Evolutionary conservation across 2,113 vertebrate genomes (phyloP).

Genomic region (Triplophysa rosa): DNA sequence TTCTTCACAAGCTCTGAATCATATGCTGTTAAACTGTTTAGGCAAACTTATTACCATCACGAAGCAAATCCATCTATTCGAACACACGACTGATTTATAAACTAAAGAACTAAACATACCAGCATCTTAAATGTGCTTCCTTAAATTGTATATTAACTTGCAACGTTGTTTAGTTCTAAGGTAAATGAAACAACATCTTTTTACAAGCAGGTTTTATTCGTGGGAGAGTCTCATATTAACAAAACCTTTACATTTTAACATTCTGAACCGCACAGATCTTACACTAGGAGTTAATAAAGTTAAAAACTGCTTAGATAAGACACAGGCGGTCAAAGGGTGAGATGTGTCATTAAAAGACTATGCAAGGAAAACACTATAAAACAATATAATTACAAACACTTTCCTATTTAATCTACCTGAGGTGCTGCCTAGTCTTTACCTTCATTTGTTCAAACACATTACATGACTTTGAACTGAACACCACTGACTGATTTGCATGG

Average conservation of each 20-base stretch:
- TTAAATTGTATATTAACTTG: slow-evolving; percentile 34
- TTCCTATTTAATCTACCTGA: slow-evolving; percentile 9
- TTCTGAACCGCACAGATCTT: too few species aligned
- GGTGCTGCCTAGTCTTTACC: slow-evolving; percentile 1
- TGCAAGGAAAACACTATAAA: neutral
- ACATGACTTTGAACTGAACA: neutral
- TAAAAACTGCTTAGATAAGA: neutral
- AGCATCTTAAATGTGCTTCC: slow-evolving; percentile 19
- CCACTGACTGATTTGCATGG: neutral
- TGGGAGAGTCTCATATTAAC: too few species aligned
- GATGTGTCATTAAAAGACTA: neutral
- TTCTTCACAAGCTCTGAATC: neutral
- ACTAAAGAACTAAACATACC: neutral
- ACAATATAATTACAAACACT: neutral
- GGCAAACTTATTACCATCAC: slow-evolving; percentile 35
- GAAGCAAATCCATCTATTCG: slow-evolving; percentile 35
- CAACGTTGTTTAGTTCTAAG: neutral
- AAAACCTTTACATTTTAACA: too few species aligned
- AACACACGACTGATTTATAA: slow-evolving; percentile 17
- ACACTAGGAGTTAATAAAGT: neutral
- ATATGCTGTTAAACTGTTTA: neutral
- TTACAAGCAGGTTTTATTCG: too few species aligned
- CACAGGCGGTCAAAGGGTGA: neutral
- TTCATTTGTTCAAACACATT: slow-evolving; percentile 34
- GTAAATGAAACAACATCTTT: too few species aligned